Evolutionary conservation across 2,113 vertebrate genomes (phyloP).

Genomic region (Dromas ardeola): DNA sequence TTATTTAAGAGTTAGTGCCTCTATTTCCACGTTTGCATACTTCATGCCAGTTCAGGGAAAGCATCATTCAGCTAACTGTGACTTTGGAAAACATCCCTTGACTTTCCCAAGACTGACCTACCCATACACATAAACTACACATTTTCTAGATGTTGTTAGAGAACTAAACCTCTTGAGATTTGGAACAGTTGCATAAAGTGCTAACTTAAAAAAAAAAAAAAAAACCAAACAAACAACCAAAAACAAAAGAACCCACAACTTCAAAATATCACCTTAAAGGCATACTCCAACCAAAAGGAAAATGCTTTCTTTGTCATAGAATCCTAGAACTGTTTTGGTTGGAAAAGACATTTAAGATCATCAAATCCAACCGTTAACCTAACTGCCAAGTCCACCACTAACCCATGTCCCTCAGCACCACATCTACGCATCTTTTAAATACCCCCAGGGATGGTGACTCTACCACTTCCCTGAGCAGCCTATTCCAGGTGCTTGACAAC

Average conservation of each 20-base stretch:
- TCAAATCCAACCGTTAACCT: neutral
- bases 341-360: neutral
- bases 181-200: neutral
- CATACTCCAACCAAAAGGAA: neutral
- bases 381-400: neutral
- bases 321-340: neutral
- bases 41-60: neutral
- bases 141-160: neutral
- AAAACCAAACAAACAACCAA: too few relatives aligned
- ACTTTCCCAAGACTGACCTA: neutral
- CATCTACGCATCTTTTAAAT: neutral
- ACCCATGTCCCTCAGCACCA: neutral
- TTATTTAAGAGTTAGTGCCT: neutral
- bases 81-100: neutral
- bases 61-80: neutral
- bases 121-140: neutral
- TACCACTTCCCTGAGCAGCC: neutral
- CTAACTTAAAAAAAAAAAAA: neutral
- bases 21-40: neutral
- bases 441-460: neutral
- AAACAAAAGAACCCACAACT: neutral
- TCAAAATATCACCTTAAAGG: neutral
- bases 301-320: neutral
- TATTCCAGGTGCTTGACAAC: neutral
- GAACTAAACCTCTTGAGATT: neutral